Percentiles rank a stretch among this genome's conserved stretches.
Conservation (phyloP, 2,797 vertebrate genomes). For the Chaetophractus vellerosus region DNA sequence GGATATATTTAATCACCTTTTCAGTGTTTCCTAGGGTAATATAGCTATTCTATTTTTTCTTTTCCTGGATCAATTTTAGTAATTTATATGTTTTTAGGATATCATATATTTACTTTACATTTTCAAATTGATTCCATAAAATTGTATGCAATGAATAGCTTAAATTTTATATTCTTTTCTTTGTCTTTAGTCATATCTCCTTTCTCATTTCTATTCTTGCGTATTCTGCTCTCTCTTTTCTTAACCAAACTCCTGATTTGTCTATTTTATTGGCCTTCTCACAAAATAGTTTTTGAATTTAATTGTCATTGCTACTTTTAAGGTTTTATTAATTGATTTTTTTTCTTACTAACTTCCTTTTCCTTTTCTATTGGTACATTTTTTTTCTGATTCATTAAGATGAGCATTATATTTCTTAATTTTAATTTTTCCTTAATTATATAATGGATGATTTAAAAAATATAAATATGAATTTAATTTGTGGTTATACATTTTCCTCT, state of each 20-base stretch:
- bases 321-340: slow-evolving; percentile 41
- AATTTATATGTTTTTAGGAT: slow-evolving; percentile 47
- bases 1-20: slow-evolving; percentile 36
- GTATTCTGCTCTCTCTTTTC: background rate
- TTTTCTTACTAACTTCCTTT: background rate
- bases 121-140: slow-evolving; percentile 10
- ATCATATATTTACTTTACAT: background rate
- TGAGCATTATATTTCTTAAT: background rate
- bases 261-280: background rate
- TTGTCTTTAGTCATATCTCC: background rate
- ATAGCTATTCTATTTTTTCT: slow-evolving; percentile 1
- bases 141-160: background rate
- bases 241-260: background rate
- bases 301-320: background rate
- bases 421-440: background rate
- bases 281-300: background rate
- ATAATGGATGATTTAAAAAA: background rate
- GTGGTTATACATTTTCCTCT: background rate
- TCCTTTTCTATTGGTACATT: background rate
- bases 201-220: background rate
- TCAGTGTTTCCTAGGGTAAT: slow-evolving; percentile 16
- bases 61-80: slow-evolving; percentile 18
- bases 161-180: background rate
- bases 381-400: background rate
- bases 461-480: slow-evolving; percentile 24